Evolutionary conservation across 2,797 vertebrate genomes (phyloP), one percentile per base, ranked within the genome.

Genomic region (Scolopax rusticola): DNA sequence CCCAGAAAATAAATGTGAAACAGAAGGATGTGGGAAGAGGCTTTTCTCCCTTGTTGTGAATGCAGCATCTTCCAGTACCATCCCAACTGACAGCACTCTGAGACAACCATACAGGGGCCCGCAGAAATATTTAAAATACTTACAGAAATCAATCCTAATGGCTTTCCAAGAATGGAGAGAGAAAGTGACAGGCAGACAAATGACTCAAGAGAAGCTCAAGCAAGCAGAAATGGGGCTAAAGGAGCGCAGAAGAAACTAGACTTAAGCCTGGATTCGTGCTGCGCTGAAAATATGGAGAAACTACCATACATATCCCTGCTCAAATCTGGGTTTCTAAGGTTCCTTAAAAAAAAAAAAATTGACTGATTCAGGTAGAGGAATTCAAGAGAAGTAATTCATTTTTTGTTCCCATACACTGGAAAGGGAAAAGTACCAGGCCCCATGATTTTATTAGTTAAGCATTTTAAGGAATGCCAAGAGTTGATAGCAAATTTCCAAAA

Each of bases 91-190:
- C 30, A 91, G 45, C 71, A 12, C 32, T 85, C 68, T 0, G 1
- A 96, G 53, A 51, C 43, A 89, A 17, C 43, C 74, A 86, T 79
- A 32, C n/a, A 70, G 77, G 50, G 75, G 91, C n/a, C 6, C 8
- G 21, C 36, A 94, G n/a, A 85, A 80, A 14, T 94, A 77, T 93
- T 95, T 90, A 53, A 94, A 87, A 96, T 90, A 76, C 51, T 65
- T 79, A 64, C 8, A 74, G 77, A 87, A 91, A 88, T 95, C 56
- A 95, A 84, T 87, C 90, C 41, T 87, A 89, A 82, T 91, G 83
- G 60, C 38, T 96, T 96, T 93, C 51, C 60, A 93, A 63, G 51
- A 88, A 70, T 16, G 21, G 33, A 87, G 21, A 82, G 41, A 84
- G 50, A 93, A 91, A 91, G 53, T 1, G 3, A 91, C 38, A 57